Conservation (phyloP, 2,888 invertebrate species). For the Calameuta pallipes region DNA sequence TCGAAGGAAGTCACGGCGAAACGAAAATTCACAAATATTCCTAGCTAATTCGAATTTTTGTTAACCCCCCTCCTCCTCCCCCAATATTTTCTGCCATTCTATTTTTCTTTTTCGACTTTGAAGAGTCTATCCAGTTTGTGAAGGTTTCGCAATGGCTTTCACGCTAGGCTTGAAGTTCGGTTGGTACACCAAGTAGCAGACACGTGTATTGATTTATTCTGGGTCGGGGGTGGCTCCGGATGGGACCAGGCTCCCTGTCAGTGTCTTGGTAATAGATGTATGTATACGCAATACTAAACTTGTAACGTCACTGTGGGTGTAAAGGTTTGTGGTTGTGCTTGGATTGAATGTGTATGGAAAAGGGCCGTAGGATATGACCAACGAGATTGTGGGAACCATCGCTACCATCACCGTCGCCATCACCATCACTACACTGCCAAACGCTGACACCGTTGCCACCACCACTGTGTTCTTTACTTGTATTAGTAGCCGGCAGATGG, state of each 20-base stretch:
- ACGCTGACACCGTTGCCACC: not conserved
- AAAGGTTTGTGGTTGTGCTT: not conserved
- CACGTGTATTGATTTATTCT: constrained; percentile 67
- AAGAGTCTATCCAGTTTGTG: not conserved
- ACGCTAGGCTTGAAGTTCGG: constrained; percentile 45
- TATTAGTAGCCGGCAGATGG: constrained; percentile 48
- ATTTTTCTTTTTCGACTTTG: not conserved
- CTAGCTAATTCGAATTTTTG: too few relatives aligned
- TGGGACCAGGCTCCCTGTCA: not conserved
- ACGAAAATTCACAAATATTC: not conserved
- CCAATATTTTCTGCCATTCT: not conserved
- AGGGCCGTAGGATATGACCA: not conserved
- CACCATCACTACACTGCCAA: not conserved
- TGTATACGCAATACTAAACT: not conserved
- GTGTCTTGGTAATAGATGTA: not conserved
- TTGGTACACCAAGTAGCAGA: constrained; percentile 58
- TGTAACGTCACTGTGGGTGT: not conserved
- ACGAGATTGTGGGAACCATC: constrained; percentile 41
- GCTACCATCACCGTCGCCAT: constrained; percentile 8
- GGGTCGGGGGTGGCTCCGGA: constrained; percentile 39
- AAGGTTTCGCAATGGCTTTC: constrained; percentile 30
- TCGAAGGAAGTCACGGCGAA: not conserved
- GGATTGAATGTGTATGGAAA: not conserved
- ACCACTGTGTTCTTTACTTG: not conserved
- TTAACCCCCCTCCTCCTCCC: not conserved